Conservation (phyloP, 1,140 invertebrate genomes). For the Temnothorax longispinosus region DNA sequence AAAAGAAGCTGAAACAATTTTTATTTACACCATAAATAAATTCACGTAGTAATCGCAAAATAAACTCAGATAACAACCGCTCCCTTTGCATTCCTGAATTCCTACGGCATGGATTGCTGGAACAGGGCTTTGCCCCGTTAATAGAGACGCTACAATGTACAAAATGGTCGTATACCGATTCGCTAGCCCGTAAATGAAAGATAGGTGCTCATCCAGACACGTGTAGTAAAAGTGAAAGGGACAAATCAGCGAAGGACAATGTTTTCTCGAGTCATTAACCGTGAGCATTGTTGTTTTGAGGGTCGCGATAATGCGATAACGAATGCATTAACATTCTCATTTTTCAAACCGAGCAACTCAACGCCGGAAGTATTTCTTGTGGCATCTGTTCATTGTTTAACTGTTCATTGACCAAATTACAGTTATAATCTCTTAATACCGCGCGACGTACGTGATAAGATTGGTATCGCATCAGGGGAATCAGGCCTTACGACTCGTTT, state of each 20-base stretch:
- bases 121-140: not conserved
- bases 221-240: conserved; percentile 18
- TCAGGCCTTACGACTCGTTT: not conserved
- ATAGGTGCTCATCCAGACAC: not conserved
- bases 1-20: not conserved
- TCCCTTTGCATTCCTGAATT: not conserved
- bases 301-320: conserved; percentile 33
- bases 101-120: not conserved
- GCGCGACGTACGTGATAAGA: not conserved
- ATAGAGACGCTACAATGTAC: not conserved
- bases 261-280: conserved; percentile 51
- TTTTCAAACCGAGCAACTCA: not conserved
- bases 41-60: not conserved
- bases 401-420: not conserved
- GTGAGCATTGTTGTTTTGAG: conserved; percentile 16
- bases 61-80: not conserved
- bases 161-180: conserved; percentile 14
- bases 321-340: not conserved
- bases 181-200: conserved; percentile 32
- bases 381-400: not conserved
- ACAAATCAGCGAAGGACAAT: conserved; percentile 42
- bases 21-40: not conserved
- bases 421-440: not conserved
- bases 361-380: not conserved
- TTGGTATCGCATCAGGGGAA: not conserved